phyloP scores from a whole-genome alignment of 92 coral and sea anemone species.

The Montipora capitata region DNA sequence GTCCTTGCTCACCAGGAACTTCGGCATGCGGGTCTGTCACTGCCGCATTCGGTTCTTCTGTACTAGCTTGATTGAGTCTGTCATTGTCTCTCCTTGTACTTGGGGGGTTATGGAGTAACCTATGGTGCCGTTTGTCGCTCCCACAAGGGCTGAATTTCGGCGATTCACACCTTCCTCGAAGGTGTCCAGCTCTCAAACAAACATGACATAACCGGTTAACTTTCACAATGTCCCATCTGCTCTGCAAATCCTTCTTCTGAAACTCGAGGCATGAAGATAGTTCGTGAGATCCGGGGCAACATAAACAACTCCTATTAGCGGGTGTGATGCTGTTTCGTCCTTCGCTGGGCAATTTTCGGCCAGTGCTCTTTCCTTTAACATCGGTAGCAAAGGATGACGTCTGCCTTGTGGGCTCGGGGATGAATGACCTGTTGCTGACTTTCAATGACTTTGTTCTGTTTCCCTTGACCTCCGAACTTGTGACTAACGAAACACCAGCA shows the following conservation, averaged over 20 bases:
- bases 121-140: conserved; percentile 44
- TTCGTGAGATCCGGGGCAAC: too few relatives aligned
- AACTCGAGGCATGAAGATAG: background rate
- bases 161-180: conserved; percentile 4
- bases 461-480: conserved; percentile 9
- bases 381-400: background rate
- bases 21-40: background rate
- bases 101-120: conserved; percentile 36
- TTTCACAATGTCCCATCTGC: conserved; percentile 55
- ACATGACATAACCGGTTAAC: conserved; percentile 41
- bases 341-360: background rate
- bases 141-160: conserved; percentile 36
- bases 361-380: background rate
- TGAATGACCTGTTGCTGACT: background rate
- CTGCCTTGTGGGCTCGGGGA: background rate
- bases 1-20: background rate
- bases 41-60: conserved; percentile 2
- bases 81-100: conserved; percentile 7
- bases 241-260: conserved; percentile 8
- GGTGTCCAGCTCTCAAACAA: conserved; percentile 53
- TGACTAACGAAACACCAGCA: background rate
- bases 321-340: too few relatives aligned
- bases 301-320: too few relatives aligned
- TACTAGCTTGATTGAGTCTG: conserved; percentile 6
- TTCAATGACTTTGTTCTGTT: conserved; percentile 8